Conservation (phyloP, 2,888 invertebrate genomes). For the Sphaeridia pumilis region DNA sequence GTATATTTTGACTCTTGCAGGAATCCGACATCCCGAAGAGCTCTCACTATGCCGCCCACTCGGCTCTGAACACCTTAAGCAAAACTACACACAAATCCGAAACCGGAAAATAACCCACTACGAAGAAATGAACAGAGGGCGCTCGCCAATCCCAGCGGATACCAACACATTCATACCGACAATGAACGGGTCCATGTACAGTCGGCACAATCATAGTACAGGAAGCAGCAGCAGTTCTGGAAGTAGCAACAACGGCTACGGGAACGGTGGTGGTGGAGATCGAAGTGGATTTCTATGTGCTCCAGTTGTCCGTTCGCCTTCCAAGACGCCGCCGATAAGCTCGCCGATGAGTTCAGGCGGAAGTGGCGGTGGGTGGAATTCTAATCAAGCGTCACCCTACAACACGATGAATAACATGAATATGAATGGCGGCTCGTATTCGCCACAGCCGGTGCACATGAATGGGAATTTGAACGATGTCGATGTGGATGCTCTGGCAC, state of each 20-base stretch:
- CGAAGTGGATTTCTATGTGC: constrained; percentile 50
- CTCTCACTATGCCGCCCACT: constrained; percentile 84
- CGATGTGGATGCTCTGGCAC: constrained; percentile 58
- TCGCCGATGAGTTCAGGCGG: constrained; percentile 54
- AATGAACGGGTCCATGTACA: constrained; percentile 29
- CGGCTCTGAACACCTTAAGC: constrained; percentile 68
- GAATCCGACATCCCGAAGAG: constrained; percentile 94
- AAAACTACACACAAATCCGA: constrained; percentile 64
- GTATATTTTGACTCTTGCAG: constrained; percentile 45
- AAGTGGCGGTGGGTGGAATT: constrained; percentile 37
- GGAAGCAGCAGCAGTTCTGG: constrained; percentile 32
- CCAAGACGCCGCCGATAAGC: constrained; percentile 58
- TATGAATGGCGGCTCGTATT: constrained; percentile 47
- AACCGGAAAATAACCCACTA: constrained; percentile 46
- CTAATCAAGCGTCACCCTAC: constrained; percentile 31
- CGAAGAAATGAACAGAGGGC: constrained; percentile 42
- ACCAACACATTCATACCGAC: constrained; percentile 72
- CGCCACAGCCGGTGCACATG: constrained; percentile 43
- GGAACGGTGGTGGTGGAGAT: too few relatives aligned
- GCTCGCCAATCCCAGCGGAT: constrained; percentile 50
- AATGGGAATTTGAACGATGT: constrained; percentile 51
- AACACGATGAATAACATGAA: constrained; percentile 42
- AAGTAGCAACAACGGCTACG: constrained; percentile 28
- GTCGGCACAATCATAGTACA: constrained; percentile 31
- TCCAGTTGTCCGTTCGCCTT: constrained; percentile 48